Evolutionary conservation across 2,888 invertebrate genomes (phyloP), one percentile per base, ranked within the genome.

Genomic region (Drosophila atroscutellata): DNA sequence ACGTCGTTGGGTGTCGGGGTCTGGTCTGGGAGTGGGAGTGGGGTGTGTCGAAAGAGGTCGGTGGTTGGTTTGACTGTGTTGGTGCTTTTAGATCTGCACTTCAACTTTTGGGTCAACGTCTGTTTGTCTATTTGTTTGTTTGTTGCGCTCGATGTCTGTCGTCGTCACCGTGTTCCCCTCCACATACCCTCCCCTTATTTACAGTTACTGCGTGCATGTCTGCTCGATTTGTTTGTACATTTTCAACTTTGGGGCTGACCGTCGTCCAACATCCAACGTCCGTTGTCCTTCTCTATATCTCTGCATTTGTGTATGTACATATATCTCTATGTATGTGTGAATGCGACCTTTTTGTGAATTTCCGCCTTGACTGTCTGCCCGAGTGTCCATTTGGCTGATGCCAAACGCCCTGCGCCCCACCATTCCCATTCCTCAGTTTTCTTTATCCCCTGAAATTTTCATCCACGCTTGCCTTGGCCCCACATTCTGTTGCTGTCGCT

Each of bases 21-120:
- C n/a, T n/a, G 20, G 20, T 42, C n/a, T 39, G 20, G 20, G 13
- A 15, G 0, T 11, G 11, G 20, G 20, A 13, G 1, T 15, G 11
- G 47, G 20, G 8, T 15, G 9, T 37, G n/a, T 32, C 6, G n/a
- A 50, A 3, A 42, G 34, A 20, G 20, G 49, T 51, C 51, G 59
- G 55, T 62, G 60, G 30, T 51, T 56, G 55, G 66, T 59, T 42
- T 77, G 73, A 75, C 60, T 64, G 62, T 75, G 26, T 45, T 72
- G 62, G 49, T 72, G 80, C 90, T 86, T 80, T 90, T 67, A 78
- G 86, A 88, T 86, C 85, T 86, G 83, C 89, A 90, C 85, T 90
- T 90, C 89, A 86, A 86, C 89, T 86, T 86, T 86, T 86, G 85
- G 89, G 86, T 86, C 86, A 89, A 88, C 90, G 90, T 90, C 90